These are phyloP conservation scores for Machaerirhynchus nigripectus DNA, from an alignment of 2,113 vertebrate genomes.

Conservation along the genomic window DNA sequence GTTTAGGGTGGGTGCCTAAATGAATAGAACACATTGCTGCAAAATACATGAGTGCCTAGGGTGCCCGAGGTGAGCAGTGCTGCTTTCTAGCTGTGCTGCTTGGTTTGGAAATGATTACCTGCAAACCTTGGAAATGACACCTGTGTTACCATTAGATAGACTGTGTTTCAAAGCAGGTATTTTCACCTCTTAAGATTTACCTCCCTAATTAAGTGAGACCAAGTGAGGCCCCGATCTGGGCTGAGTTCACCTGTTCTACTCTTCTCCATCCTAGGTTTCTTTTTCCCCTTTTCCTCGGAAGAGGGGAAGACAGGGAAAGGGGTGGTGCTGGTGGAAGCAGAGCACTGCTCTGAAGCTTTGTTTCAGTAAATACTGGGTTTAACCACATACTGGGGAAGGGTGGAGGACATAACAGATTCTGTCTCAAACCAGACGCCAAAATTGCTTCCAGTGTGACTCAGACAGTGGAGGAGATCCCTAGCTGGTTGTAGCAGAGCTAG, in stretches of 20 bases:
- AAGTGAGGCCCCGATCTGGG: neutral
- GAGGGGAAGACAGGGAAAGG: neutral
- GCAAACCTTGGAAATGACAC: neutral
- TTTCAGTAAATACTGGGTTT: neutral
- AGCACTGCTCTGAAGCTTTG: neutral
- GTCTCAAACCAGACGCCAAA: neutral
- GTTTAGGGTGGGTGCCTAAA: neutral
- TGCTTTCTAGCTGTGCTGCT: neutral
- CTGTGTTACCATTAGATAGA: neutral
- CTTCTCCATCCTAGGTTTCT: neutral
- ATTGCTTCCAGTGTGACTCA: neutral
- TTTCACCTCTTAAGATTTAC: neutral
- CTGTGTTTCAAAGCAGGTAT: neutral
- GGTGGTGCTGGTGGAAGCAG: neutral
- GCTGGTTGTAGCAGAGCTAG: neutral
- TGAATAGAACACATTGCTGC: neutral
- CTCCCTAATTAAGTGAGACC: neutral
- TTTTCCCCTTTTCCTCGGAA: neutral
- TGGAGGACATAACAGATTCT: neutral
- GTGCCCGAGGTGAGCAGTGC: neutral
- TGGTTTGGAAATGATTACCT: neutral
- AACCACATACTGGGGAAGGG: neutral
- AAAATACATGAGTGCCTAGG: neutral
- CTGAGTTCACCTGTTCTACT: neutral
- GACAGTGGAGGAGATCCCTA: neutral